Evolutionary conservation across 2,888 invertebrate species (phyloP).

Genomic region (Asteroscopus sphinx): DNA sequence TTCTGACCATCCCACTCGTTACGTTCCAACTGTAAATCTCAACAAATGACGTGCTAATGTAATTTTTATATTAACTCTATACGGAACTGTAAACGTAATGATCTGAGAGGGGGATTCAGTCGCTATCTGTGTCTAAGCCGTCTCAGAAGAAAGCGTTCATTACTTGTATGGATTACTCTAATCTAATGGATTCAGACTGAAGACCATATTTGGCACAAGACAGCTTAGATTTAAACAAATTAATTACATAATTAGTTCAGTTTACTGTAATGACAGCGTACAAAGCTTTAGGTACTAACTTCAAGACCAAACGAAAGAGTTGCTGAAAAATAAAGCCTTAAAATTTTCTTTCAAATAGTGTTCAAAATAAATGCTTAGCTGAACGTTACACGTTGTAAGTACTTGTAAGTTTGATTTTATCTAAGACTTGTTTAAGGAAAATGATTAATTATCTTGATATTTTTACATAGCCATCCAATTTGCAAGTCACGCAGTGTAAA

Average conservation of each 20-base stretch:
- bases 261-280: conserved; percentile 23
- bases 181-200: conserved; percentile 22
- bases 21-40: conserved; percentile 68
- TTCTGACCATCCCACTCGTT: conserved; percentile 66
- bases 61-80: conserved; percentile 47
- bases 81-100: conserved; percentile 41
- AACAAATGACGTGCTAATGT: conserved; percentile 57
- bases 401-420: conserved; percentile 33
- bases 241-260: conserved; percentile 36
- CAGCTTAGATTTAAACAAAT: conserved; percentile 29
- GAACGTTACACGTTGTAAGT: conserved; percentile 17
- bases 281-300: conserved; percentile 15
- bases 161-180: conserved; percentile 44
- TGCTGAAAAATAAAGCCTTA: conserved; percentile 2
- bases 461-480: conserved; percentile 17
- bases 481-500: conserved; percentile 24
- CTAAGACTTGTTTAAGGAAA: conserved; percentile 17
- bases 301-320: neutral
- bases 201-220: conserved; percentile 28
- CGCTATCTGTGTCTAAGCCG: conserved; percentile 24
- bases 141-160: conserved; percentile 20
- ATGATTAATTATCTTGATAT: conserved; percentile 39
- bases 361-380: conserved; percentile 22
- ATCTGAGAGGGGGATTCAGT: conserved; percentile 26
- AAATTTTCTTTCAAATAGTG: conserved; percentile 11